Base-by-base conservation (phyloP, 2,888 invertebrate species). In the Brachyopa scutellaris region DNA sequence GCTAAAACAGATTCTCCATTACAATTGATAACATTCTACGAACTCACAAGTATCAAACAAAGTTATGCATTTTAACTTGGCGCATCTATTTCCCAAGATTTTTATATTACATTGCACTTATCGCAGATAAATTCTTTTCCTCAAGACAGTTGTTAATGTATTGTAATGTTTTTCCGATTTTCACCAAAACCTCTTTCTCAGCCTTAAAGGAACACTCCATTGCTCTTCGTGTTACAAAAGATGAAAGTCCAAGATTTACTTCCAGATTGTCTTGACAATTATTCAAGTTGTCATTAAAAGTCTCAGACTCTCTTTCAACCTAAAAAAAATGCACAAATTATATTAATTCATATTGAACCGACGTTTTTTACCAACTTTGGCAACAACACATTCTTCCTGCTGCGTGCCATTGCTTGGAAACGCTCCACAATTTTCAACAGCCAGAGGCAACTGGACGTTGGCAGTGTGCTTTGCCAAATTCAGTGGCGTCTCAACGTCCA, bases 141-240 rank as follows among this genome's bases (percentile, higher is more conserved):
- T 6, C 53, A 1, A 67, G 23, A 2, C 67, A 67, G 1, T 23
- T n/a, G 6, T 67, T 55, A 55, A 55, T 67, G 6, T 26, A 7
- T 21, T 67, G 67, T 36, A 67, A 11, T 1, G 33, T 23, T 0
- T 45, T 17, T 11, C 67, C 67, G 1, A 55, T 23, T 33, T 36
- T 45, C 2, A 36, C 17, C 9, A 67, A 23, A n/a, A 67, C n/a
- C n/a, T 15, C 13, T 36, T 19, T 67, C 11, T 67, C 55, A 1
- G 36, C 36, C 2, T 55, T 23, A 31, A 67, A 67, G 0, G 67
- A 67, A 5, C 67, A 67, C 55, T 67, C 42, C 67, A 67, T 45
- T 6, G 55, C 15, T 2, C 55, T 42, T n/a, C 55, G 53, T 36
- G 17, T 19, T n/a, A 55, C 45, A 33, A 67, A 42, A 4, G 42